phyloP scores from a whole-genome alignment of 2,113 vertebrate species.

The Istiophorus platypterus region DNA sequence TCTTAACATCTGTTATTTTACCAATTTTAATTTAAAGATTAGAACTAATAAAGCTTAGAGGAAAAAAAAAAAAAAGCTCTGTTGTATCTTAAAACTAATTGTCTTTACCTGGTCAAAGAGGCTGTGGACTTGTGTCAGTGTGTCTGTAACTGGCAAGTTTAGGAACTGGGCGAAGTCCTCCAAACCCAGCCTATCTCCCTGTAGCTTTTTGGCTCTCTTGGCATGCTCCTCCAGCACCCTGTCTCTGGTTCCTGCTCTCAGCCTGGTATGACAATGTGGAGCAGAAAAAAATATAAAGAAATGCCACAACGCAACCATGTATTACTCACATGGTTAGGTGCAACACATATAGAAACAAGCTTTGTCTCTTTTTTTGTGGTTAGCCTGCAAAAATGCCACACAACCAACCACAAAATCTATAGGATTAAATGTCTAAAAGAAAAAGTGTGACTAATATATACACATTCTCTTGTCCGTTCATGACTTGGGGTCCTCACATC shows the following conservation, averaged over 20 bases:
- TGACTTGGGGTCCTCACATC: not conserved
- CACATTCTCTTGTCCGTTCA: not conserved
- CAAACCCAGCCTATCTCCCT: slow-evolving; percentile 76
- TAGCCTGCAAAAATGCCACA: not conserved
- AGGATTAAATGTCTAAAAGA: not conserved
- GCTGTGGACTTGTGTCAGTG: slow-evolving; percentile 86
- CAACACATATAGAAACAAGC: not conserved
- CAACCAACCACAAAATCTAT: not conserved
- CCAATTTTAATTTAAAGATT: not conserved
- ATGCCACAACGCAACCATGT: not conserved
- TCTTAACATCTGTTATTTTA: not conserved
- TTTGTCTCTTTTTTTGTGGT: not conserved
- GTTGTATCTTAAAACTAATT: not conserved
- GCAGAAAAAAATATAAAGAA: not conserved
- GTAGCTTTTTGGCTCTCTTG: slow-evolving; percentile 79
- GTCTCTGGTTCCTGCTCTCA: slow-evolving; percentile 86
- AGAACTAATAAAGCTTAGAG: not conserved
- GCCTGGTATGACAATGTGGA: slow-evolving; percentile 73
- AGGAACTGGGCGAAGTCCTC: slow-evolving; percentile 88
- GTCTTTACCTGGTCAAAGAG: slow-evolving; percentile 90
- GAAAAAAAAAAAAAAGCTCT: not conserved
- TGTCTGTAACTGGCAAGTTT: slow-evolving; percentile 84
- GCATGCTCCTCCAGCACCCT: slow-evolving; percentile 83
- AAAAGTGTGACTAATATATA: not conserved
- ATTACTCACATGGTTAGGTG: not conserved